Evolutionary conservation across 2,113 vertebrate species (phyloP).

Genomic region (Halichoeres trimaculatus): DNA sequence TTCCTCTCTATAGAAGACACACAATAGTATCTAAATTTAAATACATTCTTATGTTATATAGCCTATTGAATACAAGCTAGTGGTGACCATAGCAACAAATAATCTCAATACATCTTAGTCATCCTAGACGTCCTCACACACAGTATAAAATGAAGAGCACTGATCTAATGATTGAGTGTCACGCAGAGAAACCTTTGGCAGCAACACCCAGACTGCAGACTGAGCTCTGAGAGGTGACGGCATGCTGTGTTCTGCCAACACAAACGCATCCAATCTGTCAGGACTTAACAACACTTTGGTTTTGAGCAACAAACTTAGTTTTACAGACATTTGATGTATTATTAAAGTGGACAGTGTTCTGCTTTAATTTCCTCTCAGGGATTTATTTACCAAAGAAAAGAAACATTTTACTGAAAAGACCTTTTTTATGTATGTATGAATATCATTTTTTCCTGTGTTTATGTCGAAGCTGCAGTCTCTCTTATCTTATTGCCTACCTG

Average conservation of each 20-base stretch:
- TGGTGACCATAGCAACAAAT: slow-evolving; percentile 49
- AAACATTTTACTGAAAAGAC: no score
- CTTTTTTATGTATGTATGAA: no score
- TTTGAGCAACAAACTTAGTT: slow-evolving; percentile 2
- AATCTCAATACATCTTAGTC: slow-evolving; percentile 13
- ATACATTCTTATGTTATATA: not conserved
- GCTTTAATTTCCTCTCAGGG: not conserved
- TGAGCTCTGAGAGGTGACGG: slow-evolving; percentile 44
- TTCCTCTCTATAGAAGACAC: not conserved
- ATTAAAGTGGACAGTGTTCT: not conserved
- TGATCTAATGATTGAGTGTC: slow-evolving; percentile 32
- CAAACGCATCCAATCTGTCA: slow-evolving; percentile 48
- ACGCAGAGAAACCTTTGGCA: slow-evolving; percentile 29
- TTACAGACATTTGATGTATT: slow-evolving; percentile 10
- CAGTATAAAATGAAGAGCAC: slow-evolving; percentile 23
- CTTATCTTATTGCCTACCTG: not conserved
- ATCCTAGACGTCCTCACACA: slow-evolving; percentile 14
- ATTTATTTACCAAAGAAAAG: slow-evolving; percentile 12
- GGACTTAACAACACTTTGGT: slow-evolving; percentile 25
- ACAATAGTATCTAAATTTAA: not conserved
- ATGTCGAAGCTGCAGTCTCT: not conserved
- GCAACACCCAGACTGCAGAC: slow-evolving; percentile 33
- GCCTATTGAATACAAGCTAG: not conserved
- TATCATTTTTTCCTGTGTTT: not conserved
- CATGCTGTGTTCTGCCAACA: slow-evolving; percentile 53